Conservation (phyloP, 1,140 invertebrate species). For the Drosophila malerkotliana region DNA sequence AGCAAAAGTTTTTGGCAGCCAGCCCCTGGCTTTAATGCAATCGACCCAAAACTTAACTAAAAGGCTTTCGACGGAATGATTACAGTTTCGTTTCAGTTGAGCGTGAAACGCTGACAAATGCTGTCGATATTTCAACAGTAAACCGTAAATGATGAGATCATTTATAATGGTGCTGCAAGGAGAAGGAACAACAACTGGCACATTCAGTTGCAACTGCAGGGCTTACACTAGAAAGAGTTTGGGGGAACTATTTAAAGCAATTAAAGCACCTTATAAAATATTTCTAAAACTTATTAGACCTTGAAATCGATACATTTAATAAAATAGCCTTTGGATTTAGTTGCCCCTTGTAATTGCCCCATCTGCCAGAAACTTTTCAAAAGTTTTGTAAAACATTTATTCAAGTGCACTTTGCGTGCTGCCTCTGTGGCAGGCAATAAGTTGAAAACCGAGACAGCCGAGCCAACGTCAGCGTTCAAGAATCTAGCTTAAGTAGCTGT, state of each 20-base stretch:
- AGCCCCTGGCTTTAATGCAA: conserved; percentile 44
- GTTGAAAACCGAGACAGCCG: conserved; percentile 60
- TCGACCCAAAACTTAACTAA: conserved; percentile 4
- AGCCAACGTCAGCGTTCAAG: conserved; percentile 41
- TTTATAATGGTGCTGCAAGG: conserved; percentile 62
- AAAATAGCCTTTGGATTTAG: no score
- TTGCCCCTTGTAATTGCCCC: no score
- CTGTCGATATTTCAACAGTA: conserved; percentile 71
- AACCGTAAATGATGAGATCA: conserved; percentile 71
- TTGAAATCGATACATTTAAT: no score
- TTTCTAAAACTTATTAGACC: no score
- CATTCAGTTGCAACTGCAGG: conserved; percentile 12
- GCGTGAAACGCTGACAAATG: conserved; percentile 67
- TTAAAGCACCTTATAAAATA: no score
- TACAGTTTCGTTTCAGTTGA: conserved; percentile 29
- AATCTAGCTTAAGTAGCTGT: conserved; percentile 65
- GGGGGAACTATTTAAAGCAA: no score
- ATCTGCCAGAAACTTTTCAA: not conserved
- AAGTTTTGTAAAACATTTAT: conserved; percentile 15
- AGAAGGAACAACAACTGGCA: conserved; percentile 22
- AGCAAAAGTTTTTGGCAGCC: conserved; percentile 33
- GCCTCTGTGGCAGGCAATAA: conserved; percentile 61
- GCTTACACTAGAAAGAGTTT: not conserved
- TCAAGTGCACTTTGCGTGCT: conserved; percentile 37
- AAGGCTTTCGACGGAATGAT: conserved; percentile 7